Percentiles rank a stretch among this genome's conserved stretches.
Conservation (phyloP, 2,797 vertebrate genomes). For the Cercopithecus hamlyni region DNA sequence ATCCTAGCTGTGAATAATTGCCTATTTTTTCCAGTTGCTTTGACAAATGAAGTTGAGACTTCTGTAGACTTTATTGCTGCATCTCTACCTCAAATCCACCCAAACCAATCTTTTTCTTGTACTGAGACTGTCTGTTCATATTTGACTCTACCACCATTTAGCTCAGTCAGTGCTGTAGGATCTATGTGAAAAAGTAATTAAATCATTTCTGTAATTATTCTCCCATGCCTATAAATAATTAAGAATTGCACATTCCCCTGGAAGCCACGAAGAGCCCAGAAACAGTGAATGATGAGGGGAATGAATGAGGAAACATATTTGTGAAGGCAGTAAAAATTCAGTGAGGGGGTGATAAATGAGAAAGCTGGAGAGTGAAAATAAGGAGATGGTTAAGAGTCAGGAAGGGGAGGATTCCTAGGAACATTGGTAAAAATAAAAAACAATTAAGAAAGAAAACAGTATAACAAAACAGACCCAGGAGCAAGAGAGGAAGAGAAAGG, state of each 20-base stretch:
- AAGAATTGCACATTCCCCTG: slow-evolving; percentile 72
- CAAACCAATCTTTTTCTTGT: neutral
- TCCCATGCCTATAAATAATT: slow-evolving; percentile 82
- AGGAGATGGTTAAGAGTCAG: neutral
- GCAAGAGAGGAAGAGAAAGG: neutral
- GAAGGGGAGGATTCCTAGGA: neutral
- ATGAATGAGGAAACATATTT: neutral
- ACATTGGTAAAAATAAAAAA: neutral
- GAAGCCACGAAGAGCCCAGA: slow-evolving; percentile 68
- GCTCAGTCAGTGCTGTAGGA: neutral
- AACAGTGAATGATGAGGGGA: neutral
- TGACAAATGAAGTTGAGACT: neutral
- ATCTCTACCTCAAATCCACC: neutral
- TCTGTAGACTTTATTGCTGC: neutral
- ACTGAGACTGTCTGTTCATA: neutral
- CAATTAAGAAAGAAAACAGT: neutral
- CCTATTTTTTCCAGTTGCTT: neutral
- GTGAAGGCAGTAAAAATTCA: neutral
- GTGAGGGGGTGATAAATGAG: neutral
- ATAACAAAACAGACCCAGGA: neutral
- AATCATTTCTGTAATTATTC: slow-evolving; percentile 84
- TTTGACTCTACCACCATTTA: neutral
- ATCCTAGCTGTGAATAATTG: neutral
- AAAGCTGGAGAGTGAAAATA: neutral
- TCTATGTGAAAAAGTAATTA: slow-evolving; percentile 80